phyloP scores from a whole-genome alignment of 2,797 vertebrate genomes.

The Staurois parvus region DNA sequence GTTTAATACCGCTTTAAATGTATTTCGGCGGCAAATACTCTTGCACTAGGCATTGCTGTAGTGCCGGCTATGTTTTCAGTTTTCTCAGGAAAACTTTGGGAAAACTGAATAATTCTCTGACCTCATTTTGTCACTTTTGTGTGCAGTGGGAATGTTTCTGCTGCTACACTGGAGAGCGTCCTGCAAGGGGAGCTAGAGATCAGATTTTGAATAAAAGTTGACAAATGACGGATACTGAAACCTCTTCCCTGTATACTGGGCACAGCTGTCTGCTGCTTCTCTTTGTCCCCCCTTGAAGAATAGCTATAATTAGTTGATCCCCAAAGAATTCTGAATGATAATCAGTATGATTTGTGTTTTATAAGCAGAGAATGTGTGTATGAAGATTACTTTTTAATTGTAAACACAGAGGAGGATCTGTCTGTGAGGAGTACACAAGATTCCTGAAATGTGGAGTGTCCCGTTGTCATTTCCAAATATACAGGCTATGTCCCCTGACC shows the following conservation, averaged over 20 bases:
- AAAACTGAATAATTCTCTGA: too few relatives aligned
- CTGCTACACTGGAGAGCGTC: neutral
- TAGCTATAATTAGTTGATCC: conserved; percentile 46
- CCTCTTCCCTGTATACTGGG: neutral
- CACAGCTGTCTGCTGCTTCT: conserved; percentile 14
- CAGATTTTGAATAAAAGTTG: neutral
- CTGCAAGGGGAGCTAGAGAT: conserved; percentile 25
- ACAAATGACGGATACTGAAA: neutral
- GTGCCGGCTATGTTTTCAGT: neutral
- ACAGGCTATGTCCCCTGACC: neutral
- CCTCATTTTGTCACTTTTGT: too few relatives aligned
- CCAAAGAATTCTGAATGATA: conserved; percentile 26
- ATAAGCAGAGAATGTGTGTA: conserved; percentile 37
- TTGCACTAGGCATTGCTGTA: too few relatives aligned
- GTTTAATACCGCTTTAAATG: too few relatives aligned
- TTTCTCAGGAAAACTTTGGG: neutral
- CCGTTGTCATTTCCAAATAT: neutral
- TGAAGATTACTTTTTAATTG: conserved; percentile 7
- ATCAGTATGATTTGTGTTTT: conserved; percentile 43
- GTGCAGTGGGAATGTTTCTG: neutral
- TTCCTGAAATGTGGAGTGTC: neutral
- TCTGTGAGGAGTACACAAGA: neutral
- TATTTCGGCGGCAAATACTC: too few relatives aligned
- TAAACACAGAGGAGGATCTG: conserved; percentile 32
- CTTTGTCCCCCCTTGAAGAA: neutral